A percentile compares a stretch with the other conserved stretches of the same genome.
phyloP scores from a whole-genome alignment of 2,888 invertebrate species.

The Cataglyphis albicans region DNA sequence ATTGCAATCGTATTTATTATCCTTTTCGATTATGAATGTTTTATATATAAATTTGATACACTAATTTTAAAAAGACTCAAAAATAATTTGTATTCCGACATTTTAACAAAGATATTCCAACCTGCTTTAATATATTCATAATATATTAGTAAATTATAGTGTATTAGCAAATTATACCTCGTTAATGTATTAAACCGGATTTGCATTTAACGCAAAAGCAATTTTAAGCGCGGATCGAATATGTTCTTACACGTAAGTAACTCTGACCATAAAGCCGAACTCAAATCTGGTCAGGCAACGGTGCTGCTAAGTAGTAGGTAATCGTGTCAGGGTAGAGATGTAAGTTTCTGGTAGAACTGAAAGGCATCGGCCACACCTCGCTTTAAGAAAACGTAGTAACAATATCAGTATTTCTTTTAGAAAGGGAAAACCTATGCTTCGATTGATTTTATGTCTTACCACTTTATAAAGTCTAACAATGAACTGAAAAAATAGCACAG shows the following conservation, averaged over 20 bases:
- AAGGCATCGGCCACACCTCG: slow-evolving; percentile 18
- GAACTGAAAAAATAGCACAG: slow-evolving; percentile 30
- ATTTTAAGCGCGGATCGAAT: background rate
- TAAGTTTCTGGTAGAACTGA: slow-evolving; percentile 33
- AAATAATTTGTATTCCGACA: background rate
- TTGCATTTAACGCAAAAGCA: slow-evolving; percentile 11
- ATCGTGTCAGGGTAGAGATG: slow-evolving; percentile 26
- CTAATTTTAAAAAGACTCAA: background rate
- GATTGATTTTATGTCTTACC: slow-evolving; percentile 30
- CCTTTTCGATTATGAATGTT: background rate
- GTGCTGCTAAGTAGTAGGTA: slow-evolving; percentile 27
- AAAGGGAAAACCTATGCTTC: slow-evolving; percentile 32
- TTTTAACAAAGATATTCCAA: background rate
- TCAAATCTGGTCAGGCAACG: slow-evolving; percentile 8
- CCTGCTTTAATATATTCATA: background rate
- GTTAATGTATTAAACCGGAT: background rate
- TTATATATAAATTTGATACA: background rate
- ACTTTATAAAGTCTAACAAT: slow-evolving; percentile 39
- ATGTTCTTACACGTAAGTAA: background rate
- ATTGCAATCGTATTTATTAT: background rate
- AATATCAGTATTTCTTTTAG: slow-evolving; percentile 20
- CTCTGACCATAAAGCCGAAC: slow-evolving; percentile 11
- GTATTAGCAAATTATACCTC: background rate
- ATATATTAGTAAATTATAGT: slow-evolving; percentile 11
- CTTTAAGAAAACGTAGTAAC: slow-evolving; percentile 44